Conservation (phyloP, 2,888 invertebrate genomes). For the Drosophila niveifrons region DNA sequence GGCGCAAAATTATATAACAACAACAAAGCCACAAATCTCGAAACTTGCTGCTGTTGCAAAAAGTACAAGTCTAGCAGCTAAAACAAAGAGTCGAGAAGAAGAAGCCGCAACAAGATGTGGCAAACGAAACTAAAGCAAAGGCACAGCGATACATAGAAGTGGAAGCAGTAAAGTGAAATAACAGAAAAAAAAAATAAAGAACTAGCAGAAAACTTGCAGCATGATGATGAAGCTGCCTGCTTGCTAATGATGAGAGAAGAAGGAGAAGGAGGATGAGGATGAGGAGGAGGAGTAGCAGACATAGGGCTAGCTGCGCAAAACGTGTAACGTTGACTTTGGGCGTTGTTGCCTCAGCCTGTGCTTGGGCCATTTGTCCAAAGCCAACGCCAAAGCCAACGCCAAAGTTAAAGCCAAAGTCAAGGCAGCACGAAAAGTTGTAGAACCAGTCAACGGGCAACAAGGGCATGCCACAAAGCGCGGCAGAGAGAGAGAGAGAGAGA, state of each 20-base stretch:
- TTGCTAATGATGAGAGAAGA: constrained; percentile 3
- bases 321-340: constrained; percentile 71
- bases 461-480: constrained; percentile 55
- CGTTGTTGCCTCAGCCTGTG: constrained; percentile 50
- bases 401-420: constrained; percentile 58
- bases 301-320: constrained; percentile 26
- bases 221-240: constrained; percentile 13
- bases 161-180: constrained; percentile 36
- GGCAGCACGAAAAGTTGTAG: constrained; percentile 62
- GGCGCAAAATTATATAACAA: constrained; percentile 76
- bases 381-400: background rate
- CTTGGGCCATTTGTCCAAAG: constrained; percentile 71
- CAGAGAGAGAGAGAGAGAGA: background rate
- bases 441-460: constrained; percentile 56
- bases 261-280: background rate
- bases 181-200: no score
- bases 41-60: constrained; percentile 34
- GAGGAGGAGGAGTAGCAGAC: background rate
- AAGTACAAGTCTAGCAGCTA: constrained; percentile 66
- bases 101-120: constrained; percentile 10
- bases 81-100: constrained; percentile 38
- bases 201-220: constrained; percentile 48
- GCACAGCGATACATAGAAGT: constrained; percentile 22
- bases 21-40: constrained; percentile 59
- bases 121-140: constrained; percentile 11